Evolutionary conservation across 2,113 vertebrate genomes (phyloP).

Genomic region (Typhlomys cinereus): DNA sequence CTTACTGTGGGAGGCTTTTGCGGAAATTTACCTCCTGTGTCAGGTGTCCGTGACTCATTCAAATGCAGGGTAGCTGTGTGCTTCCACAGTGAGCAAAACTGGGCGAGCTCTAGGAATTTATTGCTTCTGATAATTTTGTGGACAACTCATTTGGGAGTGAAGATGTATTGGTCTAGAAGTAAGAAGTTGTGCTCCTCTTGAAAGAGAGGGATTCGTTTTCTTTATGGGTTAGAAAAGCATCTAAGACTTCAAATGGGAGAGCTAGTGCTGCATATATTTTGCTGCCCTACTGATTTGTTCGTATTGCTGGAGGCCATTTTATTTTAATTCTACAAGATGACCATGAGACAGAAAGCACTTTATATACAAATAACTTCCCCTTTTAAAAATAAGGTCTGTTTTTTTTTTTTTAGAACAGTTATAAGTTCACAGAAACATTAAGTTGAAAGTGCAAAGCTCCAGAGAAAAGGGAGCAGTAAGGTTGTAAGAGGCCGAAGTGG

Average conservation of each 20-base stretch:
- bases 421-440: background rate
- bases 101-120: background rate
- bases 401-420: constrained; percentile 2
- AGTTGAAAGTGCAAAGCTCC: background rate
- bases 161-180: background rate
- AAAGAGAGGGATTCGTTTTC: background rate
- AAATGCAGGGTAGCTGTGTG: too few species aligned
- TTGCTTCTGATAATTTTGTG: background rate
- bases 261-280: background rate
- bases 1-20: background rate
- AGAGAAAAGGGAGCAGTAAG: too few species aligned
- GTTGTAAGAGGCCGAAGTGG: too few species aligned
- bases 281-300: background rate
- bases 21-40: background rate
- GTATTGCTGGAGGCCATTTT: background rate
- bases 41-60: background rate
- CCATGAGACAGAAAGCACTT: constrained; percentile 9
- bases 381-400: background rate
- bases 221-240: background rate
- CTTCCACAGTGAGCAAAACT: background rate
- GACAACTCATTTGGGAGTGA: background rate
- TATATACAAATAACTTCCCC: background rate
- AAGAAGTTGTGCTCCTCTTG: background rate
- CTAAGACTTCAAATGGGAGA: background rate
- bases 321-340: background rate